phyloP scores from a whole-genome alignment of 2,797 vertebrate genomes.

The Rhynchonycteris naso region DNA sequence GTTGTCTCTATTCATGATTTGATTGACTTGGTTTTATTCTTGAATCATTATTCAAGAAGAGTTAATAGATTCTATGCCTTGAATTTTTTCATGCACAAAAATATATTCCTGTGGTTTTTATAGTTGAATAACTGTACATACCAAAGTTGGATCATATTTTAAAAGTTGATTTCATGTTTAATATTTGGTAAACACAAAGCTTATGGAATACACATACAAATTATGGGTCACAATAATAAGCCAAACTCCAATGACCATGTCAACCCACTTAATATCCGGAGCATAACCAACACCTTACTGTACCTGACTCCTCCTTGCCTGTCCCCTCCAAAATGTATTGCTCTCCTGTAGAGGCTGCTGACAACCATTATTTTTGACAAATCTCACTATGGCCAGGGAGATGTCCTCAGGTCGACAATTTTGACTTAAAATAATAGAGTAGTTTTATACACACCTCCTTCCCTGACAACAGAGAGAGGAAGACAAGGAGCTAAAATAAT shows the following conservation, averaged over 20 bases:
- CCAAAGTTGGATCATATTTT: background rate
- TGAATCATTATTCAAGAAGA: background rate
- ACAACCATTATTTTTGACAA: background rate
- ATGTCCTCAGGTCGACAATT: background rate
- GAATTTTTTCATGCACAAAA: background rate
- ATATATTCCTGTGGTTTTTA: background rate
- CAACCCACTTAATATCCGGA: background rate
- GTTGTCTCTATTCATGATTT: background rate
- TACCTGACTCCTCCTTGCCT: background rate
- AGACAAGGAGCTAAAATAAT: background rate
- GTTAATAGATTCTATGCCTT: background rate
- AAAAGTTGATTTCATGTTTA: slow-evolving; percentile 27
- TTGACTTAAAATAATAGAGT: background rate
- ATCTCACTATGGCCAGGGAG: background rate
- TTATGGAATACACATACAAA: background rate
- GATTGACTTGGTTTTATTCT: background rate
- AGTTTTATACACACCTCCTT: background rate
- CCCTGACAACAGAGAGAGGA: background rate
- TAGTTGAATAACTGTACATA: background rate
- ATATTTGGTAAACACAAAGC: background rate
- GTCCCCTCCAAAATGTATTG: background rate
- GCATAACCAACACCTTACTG: background rate
- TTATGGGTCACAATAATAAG: background rate
- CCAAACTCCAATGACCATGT: background rate
- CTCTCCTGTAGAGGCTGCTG: background rate